Percentiles rank a stretch among this genome's conserved stretches.
These are phyloP conservation scores for Pomatostomus ruficeps DNA, from an alignment of 2,113 vertebrate genomes.

Conservation along the genomic window DNA sequence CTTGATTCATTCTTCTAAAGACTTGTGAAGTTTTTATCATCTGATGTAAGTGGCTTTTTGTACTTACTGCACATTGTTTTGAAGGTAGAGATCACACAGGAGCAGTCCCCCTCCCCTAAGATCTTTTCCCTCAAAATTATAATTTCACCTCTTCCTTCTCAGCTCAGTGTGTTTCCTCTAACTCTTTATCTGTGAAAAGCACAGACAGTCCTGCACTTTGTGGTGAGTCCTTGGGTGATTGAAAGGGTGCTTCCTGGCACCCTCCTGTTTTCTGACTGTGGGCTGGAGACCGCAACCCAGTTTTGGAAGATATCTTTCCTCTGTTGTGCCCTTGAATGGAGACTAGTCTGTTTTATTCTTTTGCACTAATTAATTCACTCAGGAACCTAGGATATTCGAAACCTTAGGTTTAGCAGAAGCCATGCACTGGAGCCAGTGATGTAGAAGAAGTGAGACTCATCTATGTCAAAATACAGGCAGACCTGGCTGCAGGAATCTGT, in stretches of 20 bases:
- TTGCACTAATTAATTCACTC: neutral
- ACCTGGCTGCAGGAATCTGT: neutral
- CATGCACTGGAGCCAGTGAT: neutral
- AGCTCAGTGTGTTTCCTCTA: neutral
- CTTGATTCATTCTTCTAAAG: neutral
- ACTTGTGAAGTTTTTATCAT: neutral
- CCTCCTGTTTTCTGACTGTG: neutral
- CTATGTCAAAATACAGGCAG: neutral
- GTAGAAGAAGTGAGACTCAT: neutral
- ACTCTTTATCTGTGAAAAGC: neutral
- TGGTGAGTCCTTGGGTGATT: neutral
- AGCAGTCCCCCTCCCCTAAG: rapidly evolving
- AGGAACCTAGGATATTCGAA: neutral
- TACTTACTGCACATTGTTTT: neutral
- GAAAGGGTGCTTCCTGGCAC: neutral
- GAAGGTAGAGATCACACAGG: neutral
- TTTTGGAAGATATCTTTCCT: neutral
- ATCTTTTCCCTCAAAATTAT: neutral
- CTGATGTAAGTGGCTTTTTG: neutral
- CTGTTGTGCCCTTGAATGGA: neutral
- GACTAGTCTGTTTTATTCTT: neutral
- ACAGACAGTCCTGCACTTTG: neutral
- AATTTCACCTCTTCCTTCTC: neutral
- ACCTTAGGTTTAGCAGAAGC: neutral
- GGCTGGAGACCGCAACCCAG: neutral